Base-by-base conservation (phyloP, 2,888 invertebrate species). In the Andrena fulva region DNA sequence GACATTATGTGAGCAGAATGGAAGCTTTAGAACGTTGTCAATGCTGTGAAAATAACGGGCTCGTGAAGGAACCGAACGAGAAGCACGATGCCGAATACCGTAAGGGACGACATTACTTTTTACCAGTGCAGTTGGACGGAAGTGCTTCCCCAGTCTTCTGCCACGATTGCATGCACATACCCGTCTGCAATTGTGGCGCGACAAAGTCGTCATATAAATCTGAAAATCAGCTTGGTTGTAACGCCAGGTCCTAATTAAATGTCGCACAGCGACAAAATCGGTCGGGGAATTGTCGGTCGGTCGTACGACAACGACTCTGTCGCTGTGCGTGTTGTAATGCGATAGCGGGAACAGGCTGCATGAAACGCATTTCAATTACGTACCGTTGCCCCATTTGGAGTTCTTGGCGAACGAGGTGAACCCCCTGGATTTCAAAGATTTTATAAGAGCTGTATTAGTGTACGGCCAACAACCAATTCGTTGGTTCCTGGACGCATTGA, bases 91-190 rank as follows among this genome's bases (percentile, higher is more conserved):
- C 6, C 0, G 7, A 2, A 0, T 20, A 33, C 50, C 12, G 12
- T 5, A 67, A 64, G 42, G 76, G 27, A 48, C 52, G 48, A 77
- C 16, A 31, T 87, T 91, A 92, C 93, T 89, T 92, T 35, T 89
- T 80, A 24, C 86, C 83, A 76, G 82, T 95, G 92, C 99, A 99
- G 90, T 97, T 96, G 0, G 98, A 97, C 29, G 96, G 96, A 75
- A 98, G 92, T 79, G 96, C 96, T 0, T 97, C 97, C 0, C 95
- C 95, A 2, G 98, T 97, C 92, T 98, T 97, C 16, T 96, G 96
- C 99, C 99, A 99, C 0, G 97, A 97, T 94, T 99, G 98, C 1
- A 97, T 97, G n/a, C 96, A 95, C 8, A 99, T 94, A 91, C 96
- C 96, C 0, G 96, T 95, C 87, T 96, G 95, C 71, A 98, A 92